phyloP scores from a whole-genome alignment of 2,797 vertebrate species.

The Hypotaenidia philippensis region DNA sequence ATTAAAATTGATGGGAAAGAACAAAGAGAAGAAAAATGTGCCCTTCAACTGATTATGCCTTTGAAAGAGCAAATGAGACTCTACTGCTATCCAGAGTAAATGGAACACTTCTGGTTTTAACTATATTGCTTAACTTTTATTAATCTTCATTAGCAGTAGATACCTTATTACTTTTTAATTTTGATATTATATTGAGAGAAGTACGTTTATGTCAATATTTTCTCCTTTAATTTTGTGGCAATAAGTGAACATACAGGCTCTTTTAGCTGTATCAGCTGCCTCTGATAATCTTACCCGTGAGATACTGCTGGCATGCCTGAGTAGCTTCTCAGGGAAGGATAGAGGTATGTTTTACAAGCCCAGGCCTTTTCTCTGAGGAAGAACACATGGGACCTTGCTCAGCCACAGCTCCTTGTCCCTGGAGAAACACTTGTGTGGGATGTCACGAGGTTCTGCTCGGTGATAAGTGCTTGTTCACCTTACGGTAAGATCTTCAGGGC shows the following conservation, averaged over 20 bases:
- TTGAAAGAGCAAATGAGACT: constrained; percentile 79
- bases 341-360: neutral
- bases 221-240: neutral
- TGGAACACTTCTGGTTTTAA: constrained; percentile 59
- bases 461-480: neutral
- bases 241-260: neutral
- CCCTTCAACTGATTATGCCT: constrained; percentile 83
- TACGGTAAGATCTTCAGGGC: neutral
- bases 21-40: constrained; percentile 84
- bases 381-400: neutral
- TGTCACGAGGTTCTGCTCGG: neutral
- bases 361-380: neutral
- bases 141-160: constrained; percentile 26
- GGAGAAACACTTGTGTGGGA: neutral
- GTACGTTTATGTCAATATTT: neutral
- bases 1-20: constrained; percentile 92
- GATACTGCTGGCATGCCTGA: neutral
- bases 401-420: neutral
- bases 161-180: neutral
- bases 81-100: constrained; percentile 63
- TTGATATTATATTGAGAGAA: neutral
- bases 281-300: neutral
- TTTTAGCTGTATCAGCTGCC: neutral
- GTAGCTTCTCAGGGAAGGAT: neutral
- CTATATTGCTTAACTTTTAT: constrained; percentile 40